Evolutionary conservation across 2,888 invertebrate species (phyloP), one percentile per base, ranked within the genome.

Genomic region (Octonoba sinensis): DNA sequence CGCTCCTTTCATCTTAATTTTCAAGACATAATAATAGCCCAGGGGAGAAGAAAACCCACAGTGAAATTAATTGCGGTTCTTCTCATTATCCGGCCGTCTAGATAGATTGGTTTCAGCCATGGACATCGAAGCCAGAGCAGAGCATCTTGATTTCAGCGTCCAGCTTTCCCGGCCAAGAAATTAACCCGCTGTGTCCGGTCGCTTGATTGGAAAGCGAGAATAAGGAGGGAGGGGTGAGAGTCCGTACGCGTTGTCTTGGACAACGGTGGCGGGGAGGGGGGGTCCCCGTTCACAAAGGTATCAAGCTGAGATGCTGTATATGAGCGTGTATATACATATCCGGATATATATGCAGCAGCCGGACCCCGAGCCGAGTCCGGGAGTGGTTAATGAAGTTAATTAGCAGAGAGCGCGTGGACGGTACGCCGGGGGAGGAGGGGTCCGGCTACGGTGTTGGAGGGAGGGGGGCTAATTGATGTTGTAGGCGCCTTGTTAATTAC

Each of bases 401-500:
- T 81, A 81, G 81, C 81, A 81, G 57, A 22, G 75, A 56, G 71
- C 56, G 27, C 22, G 60, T 8, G 54, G 49, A 62, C 56, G 59
- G 66, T 51, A 56, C 49, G 64, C 56, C 36, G 44, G 16, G 36
- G 20, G 16, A 36, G 74, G 65, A 16, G 16, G 67, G 15, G n/a
- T 54, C 67, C 56, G 56, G 65, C 54, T 74, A 57, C 57, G 56
- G 74, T 54, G 73, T 64, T 22, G 36, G 66, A 65, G 72, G 56
- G 59, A 44, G 51, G 65, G 56, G 74, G 81, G 64, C 81, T 81
- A 81, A 81, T 81, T 81, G 81, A 81, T 81, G 81, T 81, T 81
- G 81, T 81, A 81, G 81, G 81, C 81, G 81, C 81, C 81, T 81
- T 81, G 81, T 81, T 81, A 81, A 81, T 81, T 81, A 81, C 81